phyloP scores from a whole-genome alignment of 2,888 invertebrate genomes.

The Elegia similella region DNA sequence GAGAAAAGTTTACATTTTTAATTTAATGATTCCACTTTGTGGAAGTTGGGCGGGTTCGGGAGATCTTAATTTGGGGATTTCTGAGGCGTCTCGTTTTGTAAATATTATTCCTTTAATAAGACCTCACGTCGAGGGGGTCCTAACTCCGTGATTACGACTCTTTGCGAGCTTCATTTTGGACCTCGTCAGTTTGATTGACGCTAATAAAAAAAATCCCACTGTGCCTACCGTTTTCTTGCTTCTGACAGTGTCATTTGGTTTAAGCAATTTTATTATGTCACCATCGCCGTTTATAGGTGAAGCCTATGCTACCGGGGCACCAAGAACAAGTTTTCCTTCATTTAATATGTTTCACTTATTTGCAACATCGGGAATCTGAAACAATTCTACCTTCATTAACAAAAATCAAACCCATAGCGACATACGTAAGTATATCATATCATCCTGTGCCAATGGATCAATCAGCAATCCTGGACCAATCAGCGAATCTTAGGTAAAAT shows the following conservation, averaged over 20 bases:
- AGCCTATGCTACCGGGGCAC: too few species aligned
- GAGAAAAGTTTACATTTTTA: conserved; percentile 83
- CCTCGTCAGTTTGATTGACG: conserved; percentile 82
- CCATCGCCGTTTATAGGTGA: conserved; percentile 65
- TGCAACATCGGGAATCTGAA: too few species aligned
- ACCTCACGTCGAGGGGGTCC: conserved; percentile 80
- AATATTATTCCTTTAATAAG: conserved; percentile 83
- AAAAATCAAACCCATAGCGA: too few species aligned
- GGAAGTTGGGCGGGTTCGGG: conserved; percentile 82
- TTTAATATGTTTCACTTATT: conserved; percentile 38
- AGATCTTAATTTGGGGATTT: conserved; percentile 83
- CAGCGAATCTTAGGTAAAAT: too few species aligned
- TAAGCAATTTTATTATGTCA: conserved; percentile 65
- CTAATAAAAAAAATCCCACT: conserved; percentile 81
- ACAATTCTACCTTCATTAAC: too few species aligned
- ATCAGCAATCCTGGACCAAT: too few species aligned
- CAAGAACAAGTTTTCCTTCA: conserved; percentile 67
- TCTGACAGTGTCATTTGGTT: conserved; percentile 77
- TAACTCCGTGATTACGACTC: conserved; percentile 81
- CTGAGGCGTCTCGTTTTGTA: conserved; percentile 82
- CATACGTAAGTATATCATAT: too few species aligned
- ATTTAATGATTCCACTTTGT: conserved; percentile 83
- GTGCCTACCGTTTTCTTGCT: conserved; percentile 73
- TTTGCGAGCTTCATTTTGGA: conserved; percentile 79
- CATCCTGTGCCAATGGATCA: too few species aligned